phyloP scores from a whole-genome alignment of 2,888 invertebrate genomes.

The Ormyrus thymus region DNA sequence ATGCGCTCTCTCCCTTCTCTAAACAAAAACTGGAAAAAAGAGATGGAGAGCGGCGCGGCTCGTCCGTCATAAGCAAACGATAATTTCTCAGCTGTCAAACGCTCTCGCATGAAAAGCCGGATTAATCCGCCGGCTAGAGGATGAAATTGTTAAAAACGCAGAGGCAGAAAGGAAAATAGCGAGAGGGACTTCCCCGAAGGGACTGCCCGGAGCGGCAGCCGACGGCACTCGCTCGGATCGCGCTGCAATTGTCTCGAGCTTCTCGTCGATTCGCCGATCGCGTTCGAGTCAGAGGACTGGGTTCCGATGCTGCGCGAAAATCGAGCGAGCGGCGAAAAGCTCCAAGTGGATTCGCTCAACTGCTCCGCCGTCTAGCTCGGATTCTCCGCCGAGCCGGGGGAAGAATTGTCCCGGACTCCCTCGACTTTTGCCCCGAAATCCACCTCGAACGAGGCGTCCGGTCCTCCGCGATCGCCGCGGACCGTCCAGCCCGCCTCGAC shows the following conservation, averaged over 20 bases:
- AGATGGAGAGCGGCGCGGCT: conserved; percentile 20
- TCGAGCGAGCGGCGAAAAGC: background rate
- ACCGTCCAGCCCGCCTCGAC: no score
- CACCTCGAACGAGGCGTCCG: no score
- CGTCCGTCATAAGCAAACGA: conserved; percentile 52
- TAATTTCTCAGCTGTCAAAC: conserved; percentile 56
- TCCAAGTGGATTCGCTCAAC: background rate
- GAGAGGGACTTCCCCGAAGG: conserved; percentile 30
- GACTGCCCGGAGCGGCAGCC: background rate
- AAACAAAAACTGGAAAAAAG: conserved; percentile 32
- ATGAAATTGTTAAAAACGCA: conserved; percentile 48
- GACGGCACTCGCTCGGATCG: background rate
- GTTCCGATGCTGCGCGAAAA: no score
- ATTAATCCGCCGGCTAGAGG: conserved; percentile 46
- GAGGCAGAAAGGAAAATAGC: background rate
- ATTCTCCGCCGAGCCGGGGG: background rate
- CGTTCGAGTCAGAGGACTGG: no score
- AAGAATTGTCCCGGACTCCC: conserved; percentile 14
- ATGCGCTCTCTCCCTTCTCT: conserved; percentile 26
- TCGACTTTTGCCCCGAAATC: background rate
- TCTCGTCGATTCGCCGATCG: no score
- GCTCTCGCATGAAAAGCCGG: conserved; percentile 45
- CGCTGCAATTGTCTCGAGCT: no score
- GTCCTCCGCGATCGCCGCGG: no score
- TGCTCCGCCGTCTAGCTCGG: background rate